A percentile compares a stretch with the other conserved stretches of the same genome.
These are phyloP conservation scores for Ophion obscuratus DNA, from an alignment of 2,888 invertebrate genomes.

Conservation along the genomic window DNA sequence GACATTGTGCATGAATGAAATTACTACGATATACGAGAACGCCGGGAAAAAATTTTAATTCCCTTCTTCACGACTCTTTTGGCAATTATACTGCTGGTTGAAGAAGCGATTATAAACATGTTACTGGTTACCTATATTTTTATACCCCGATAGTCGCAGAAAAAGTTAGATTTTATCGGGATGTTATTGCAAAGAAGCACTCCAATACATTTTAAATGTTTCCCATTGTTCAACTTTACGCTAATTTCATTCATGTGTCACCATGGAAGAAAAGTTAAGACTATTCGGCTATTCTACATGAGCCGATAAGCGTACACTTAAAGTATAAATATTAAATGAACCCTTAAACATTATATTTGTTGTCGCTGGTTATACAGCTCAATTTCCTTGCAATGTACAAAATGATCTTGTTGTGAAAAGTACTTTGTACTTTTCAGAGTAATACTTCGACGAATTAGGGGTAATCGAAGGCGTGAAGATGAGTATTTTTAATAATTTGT, in stretches of 20 bases:
- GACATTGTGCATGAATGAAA: conserved; percentile 17
- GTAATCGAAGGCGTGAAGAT: conserved; percentile 7
- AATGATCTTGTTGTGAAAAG: conserved; percentile 12
- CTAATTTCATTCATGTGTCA: neutral
- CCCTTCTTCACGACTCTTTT: conserved; percentile 16
- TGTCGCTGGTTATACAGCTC: conserved; percentile 10
- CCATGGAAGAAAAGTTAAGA: too few species aligned
- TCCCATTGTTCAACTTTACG: conserved; percentile 2
- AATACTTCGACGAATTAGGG: conserved; percentile 10
- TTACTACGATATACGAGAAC: conserved; percentile 10
- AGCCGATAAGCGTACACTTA: too few species aligned
- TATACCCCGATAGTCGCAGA: too few species aligned
- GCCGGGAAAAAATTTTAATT: conserved; percentile 2
- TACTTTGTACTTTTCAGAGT: conserved; percentile 6
- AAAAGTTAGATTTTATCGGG: too few species aligned
- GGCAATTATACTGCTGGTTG: conserved; percentile 13
- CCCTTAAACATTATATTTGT: conserved; percentile 8
- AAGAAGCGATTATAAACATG: conserved; percentile 7
- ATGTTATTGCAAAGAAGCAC: too few species aligned
- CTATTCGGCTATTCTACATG: too few species aligned
- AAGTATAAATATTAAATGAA: neutral
- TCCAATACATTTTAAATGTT: conserved; percentile 6
- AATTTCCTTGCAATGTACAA: conserved; percentile 20
- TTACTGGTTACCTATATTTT: too few species aligned
- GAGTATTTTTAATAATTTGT: conserved; percentile 10